These are phyloP conservation scores for Cephalopterus ornatus DNA, from an alignment of 2,113 vertebrate genomes.

Conservation along the genomic window DNA sequence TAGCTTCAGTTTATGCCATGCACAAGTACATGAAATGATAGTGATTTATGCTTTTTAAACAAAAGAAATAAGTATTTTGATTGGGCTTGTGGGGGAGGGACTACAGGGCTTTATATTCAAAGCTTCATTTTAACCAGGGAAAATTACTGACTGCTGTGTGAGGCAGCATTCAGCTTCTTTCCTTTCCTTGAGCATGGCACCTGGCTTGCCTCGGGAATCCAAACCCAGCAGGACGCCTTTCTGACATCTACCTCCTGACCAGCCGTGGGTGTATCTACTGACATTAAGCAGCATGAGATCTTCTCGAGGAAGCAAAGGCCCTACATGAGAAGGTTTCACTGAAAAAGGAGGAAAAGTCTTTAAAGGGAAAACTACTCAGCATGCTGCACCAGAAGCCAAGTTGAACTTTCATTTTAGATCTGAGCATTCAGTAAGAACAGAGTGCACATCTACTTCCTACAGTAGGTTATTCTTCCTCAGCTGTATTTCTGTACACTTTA, in stretches of 20 bases:
- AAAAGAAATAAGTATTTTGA: not conserved
- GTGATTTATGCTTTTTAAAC: not conserved
- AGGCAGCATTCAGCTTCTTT: not conserved
- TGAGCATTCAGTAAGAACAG: not conserved
- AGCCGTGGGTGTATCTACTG: slow-evolving; percentile 37
- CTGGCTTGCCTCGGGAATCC: not conserved
- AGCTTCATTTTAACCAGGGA: slow-evolving; percentile 20
- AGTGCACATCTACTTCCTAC: not conserved
- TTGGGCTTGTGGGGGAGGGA: not conserved
- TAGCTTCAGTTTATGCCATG: not conserved
- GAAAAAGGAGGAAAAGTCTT: slow-evolving; percentile 20
- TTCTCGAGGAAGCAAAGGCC: slow-evolving; percentile 16
- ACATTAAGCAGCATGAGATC: slow-evolving; percentile 35
- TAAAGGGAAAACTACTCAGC: slow-evolving; percentile 30
- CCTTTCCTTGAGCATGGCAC: not conserved
- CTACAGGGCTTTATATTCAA: not conserved
- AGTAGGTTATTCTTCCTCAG: not conserved
- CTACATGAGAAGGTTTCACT: slow-evolving; percentile 5
- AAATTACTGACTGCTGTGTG: slow-evolving; percentile 12
- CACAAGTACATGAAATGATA: not conserved
- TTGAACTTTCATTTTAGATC: slow-evolving; percentile 23
- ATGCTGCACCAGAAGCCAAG: not conserved
- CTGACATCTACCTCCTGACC: slow-evolving; percentile 24
- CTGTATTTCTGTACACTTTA: not conserved
- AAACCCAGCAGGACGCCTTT: not conserved